Percentiles rank a stretch among this genome's conserved stretches.
Conservation (phyloP, 2,797 vertebrate species). For the Sphenodon punctatus region DNA sequence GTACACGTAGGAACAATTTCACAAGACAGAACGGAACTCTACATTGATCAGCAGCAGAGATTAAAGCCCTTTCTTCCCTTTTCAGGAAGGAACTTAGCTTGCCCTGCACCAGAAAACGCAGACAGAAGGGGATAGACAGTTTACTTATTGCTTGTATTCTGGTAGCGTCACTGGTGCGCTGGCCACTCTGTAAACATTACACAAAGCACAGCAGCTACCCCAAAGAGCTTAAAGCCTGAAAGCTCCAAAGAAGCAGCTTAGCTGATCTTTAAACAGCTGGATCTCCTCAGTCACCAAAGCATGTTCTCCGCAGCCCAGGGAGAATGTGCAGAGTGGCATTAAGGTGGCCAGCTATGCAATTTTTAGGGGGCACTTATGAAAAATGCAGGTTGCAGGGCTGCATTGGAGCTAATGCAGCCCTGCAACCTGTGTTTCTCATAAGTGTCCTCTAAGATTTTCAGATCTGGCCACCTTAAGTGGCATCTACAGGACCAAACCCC, state of each 20-base stretch:
- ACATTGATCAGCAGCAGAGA: neutral
- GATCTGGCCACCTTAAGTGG: neutral
- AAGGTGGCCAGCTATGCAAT: too few relatives aligned
- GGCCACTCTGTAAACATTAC: neutral
- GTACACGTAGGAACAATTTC: neutral
- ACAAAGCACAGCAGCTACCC: neutral
- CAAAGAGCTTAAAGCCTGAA: neutral
- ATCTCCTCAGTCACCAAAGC: neutral
- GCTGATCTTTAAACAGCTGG: neutral
- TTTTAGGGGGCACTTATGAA: too few relatives aligned
- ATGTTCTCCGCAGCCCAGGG: neutral
- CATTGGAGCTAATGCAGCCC: too few relatives aligned
- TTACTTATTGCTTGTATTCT: neutral
- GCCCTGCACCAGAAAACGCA: slow-evolving; percentile 22
- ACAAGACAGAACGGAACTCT: neutral
- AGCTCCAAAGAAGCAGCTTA: neutral
- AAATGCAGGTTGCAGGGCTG: too few relatives aligned
- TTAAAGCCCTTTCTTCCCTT: neutral
- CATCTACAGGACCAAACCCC: neutral
- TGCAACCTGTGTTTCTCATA: too few relatives aligned
- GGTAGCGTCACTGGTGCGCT: neutral
- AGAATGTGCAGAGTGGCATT: neutral
- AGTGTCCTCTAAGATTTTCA: too few relatives aligned
- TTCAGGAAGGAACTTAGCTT: neutral
- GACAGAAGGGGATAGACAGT: neutral